These are phyloP conservation scores for Steatocranus sp. DNA, from an alignment of 2,797 vertebrate species.

Conservation along the genomic window DNA sequence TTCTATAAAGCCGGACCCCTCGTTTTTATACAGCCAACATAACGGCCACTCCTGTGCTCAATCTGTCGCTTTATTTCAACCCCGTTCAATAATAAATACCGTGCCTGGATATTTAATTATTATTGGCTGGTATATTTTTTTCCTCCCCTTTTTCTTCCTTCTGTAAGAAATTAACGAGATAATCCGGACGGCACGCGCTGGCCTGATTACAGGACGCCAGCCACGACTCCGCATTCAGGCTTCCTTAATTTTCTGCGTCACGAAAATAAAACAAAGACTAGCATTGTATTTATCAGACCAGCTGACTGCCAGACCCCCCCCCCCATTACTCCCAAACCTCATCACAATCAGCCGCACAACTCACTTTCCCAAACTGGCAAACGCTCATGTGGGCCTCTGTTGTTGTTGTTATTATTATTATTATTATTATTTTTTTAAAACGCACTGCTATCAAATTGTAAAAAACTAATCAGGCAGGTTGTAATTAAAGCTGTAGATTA, in stretches of 20 bases:
- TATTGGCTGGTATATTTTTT: constrained; percentile 67
- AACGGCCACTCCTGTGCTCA: constrained; percentile 79
- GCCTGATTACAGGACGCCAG: constrained; percentile 91
- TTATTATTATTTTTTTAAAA: background rate
- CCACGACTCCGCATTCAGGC: constrained; percentile 78
- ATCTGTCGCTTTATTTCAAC: constrained; percentile 80
- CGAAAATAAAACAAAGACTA: constrained; percentile 82
- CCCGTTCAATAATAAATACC: constrained; percentile 87
- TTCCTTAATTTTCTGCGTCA: constrained; percentile 89
- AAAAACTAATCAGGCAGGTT: background rate
- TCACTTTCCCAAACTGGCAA: constrained; percentile 57
- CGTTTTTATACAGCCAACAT: constrained; percentile 64
- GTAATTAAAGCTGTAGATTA: background rate
- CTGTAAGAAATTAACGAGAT: constrained; percentile 95
- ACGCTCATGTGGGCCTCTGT: background rate
- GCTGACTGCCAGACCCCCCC: constrained; percentile 68
- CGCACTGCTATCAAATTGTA: background rate
- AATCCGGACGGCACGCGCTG: constrained; percentile 95
- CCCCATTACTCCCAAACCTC: background rate
- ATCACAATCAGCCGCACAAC: background rate
- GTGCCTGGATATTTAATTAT: constrained; percentile 88
- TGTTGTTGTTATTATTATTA: background rate
- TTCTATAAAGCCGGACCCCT: background rate
- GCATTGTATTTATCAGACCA: constrained; percentile 68
- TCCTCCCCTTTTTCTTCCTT: constrained; percentile 49